Evolutionary conservation across 2,113 vertebrate species (phyloP), one percentile per base, ranked within the genome.

Genomic region (Percina caprodes): DNA sequence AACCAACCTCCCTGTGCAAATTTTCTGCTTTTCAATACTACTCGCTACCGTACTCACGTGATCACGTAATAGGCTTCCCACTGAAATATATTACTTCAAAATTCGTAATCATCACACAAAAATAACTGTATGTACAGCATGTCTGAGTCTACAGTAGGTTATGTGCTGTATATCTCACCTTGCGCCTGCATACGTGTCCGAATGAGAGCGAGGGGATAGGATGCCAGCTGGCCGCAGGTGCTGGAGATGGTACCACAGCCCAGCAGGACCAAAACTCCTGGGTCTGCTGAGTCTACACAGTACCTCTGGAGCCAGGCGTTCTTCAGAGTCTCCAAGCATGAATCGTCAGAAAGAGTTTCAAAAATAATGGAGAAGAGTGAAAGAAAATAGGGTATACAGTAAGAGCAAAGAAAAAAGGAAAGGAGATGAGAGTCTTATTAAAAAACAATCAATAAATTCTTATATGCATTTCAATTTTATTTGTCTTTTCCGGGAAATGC

Each of bases 171-270:
- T 0, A 14, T 5, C 69, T 94, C 79, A 98, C 97, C 97, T 95
- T 98, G 97, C 39, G 97, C 97, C 80, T 98, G 97, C 97, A 99
- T 99, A 45, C 97, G 95, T 5, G 97, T 99, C 70, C 97, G 94
- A 88, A 99, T 92, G 19, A 99, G 94, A 63, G 97, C 95, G 0
- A 99, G 91, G 1, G n/a, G 97, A 76, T 99, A 99, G 83, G 97
- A 98, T 60, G 97, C 97, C 26, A 98, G 82, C 90, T 99, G 97
- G 4, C 97, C 97, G 49, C 97, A 98, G 0, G 97, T 98, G 84
- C 97, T 98, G 51, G 97, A 99, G n/a, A 93, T 18, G 1, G 97
- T 97, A 11, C 97, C 97, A 23, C 97, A 99, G 15, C 95, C 95
- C 79, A 99, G 68, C 67, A 99, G 74, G 0, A 99, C 97, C 66